phyloP scores from a whole-genome alignment of 2,113 vertebrate species.

The Brienomyrus brachyistius region DNA sequence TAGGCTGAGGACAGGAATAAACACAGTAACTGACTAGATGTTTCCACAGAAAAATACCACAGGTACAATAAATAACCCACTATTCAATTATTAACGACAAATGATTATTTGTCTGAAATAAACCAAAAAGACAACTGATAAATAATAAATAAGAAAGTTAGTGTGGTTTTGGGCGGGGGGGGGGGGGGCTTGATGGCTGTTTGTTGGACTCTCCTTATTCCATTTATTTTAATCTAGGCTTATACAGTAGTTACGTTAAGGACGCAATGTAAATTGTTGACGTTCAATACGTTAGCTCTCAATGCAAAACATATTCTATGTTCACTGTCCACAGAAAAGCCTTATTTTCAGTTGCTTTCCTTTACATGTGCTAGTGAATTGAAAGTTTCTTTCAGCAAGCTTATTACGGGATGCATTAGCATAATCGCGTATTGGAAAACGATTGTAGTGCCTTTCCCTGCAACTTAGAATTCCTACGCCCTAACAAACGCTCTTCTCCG shows the following conservation, averaged over 20 bases:
- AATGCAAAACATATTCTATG: not conserved
- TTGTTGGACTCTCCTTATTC: not conserved
- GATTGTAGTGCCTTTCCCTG: not conserved
- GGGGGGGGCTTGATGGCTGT: not conserved
- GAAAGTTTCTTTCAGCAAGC: not conserved
- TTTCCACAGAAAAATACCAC: not conserved
- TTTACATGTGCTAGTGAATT: not conserved
- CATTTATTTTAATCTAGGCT: not conserved
- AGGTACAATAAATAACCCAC: conserved; percentile 14
- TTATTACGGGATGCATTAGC: not conserved
- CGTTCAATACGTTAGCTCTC: not conserved
- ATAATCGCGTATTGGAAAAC: not conserved
- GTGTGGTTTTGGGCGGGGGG: not conserved
- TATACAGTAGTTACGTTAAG: not conserved
- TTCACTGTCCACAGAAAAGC: not conserved
- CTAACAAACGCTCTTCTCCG: not conserved
- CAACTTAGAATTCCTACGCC: not conserved
- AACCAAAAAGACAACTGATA: not conserved
- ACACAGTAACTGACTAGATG: not conserved
- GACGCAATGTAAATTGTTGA: not conserved
- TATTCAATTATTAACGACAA: conserved; percentile 11
- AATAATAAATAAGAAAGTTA: not conserved
- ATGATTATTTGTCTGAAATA: conserved; percentile 14
- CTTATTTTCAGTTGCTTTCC: not conserved
- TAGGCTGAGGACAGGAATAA: not conserved